Evolutionary conservation across 2,113 vertebrate genomes (phyloP), one percentile per base, ranked within the genome.

Genomic region (Herpetotheres cachinnans): DNA sequence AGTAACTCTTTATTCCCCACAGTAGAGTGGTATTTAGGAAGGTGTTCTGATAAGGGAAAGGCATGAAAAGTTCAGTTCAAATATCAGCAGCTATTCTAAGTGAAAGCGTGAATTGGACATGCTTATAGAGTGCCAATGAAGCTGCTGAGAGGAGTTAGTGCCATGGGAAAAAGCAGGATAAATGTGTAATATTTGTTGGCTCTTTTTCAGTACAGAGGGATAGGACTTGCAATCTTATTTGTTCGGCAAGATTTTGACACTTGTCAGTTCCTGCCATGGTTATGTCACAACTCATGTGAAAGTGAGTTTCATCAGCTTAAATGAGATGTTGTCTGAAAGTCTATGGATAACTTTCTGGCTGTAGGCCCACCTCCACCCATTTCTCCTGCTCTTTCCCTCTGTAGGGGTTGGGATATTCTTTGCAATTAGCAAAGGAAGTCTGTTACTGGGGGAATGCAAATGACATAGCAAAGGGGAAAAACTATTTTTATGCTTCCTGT

Each of bases 191-290:
- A 91, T 90, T 94, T 94, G n/a, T 56, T 96, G 81, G 73, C 82
- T 93, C 36, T 72, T 85, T 56, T 56, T 94, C 1, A 13, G 34
- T 82, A 52, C 21, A 15, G 66, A 73, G 90, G 79, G 47, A 74
- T 93, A 90, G 88, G 67, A 81, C 76, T 88, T 52, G 55, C 86
- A 92, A 80, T 86, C 85, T 95, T 83, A 92, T 52, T 93, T 90
- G 82, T 90, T 97, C 95, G 58, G 67, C 42, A 70, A 83, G 94
- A 95, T 95, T 94, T 97, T 97, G 96, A 91, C 95, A 90, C 95
- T 95, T 96, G 92, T 93, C 90, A 96, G 74, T 61, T 94, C 88
- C 88, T 96, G 92, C 82, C 79, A 92, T 42, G 59, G 59, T 94
- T 96, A 89, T 96, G 95, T 95, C 92, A 96, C 88, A 96, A 95